Base-by-base conservation (phyloP, 2,113 vertebrate species). In the Albula goreensis region DNA sequence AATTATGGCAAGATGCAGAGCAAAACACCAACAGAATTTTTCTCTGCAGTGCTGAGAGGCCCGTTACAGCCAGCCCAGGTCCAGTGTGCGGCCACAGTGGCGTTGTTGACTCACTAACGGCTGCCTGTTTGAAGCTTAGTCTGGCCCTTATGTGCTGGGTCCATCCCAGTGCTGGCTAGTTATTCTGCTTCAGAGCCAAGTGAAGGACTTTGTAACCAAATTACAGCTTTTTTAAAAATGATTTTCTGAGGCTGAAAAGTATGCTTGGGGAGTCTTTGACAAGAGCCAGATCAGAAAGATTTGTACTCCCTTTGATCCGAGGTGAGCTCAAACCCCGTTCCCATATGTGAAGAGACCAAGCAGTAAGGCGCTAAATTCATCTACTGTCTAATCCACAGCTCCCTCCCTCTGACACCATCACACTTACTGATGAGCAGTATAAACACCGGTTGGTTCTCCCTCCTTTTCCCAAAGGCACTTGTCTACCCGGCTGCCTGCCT, bases 261-360 rank as follows among this genome's bases (percentile, higher is more conserved):
- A 41, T 41, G 80, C 52, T 87, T n/a, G 51, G 83, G 66, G 83
- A 87, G 78, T 25, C 78, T 56, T 87, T 87, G 81, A 85, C 85
- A 80, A 87, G 88, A 79, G 83, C 53, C 82, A 89, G 88, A 90
- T 90, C 89, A 90, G 86, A 88, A 82, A 87, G 87, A 88, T 84
- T 81, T 84, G 84, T 50, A 41, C 81, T 22, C 17, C 0, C 84
- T 91, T 90, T 91, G 86, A 91, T 89, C 87, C 86, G 84, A 81
- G 83, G 66, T 79, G 50, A 78, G 81, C 85, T 89, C 86, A 89
- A 87, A 88, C 82, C 80, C 74, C 11, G 60, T 83, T 87, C 84
- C 80, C 83, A 78, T 51, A 80, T 50, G 56, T 78, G 84, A 80
- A 17, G 52, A 79, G 56, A 83, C 70, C 15, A 50, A 60, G 53